These are phyloP conservation scores for Saxidomus purpurata DNA, from an alignment of 1,140 invertebrate genomes.

Conservation along the genomic window DNA sequence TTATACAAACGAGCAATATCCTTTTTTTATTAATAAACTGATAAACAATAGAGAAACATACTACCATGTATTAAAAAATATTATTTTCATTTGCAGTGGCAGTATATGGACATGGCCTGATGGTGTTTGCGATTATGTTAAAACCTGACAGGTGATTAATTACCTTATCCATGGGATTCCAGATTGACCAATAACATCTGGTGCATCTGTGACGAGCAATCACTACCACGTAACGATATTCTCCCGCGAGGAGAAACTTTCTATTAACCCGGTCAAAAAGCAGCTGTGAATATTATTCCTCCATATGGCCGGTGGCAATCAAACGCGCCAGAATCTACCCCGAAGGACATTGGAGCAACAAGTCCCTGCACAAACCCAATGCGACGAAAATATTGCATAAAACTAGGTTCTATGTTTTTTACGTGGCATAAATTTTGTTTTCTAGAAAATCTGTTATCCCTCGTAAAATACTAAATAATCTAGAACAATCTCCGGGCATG, in stretches of 20 bases:
- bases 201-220: neutral
- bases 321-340: neutral
- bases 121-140: neutral
- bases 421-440: neutral
- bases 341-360: neutral
- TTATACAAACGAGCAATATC: no score
- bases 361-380: no score
- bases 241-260: neutral
- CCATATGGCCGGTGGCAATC: neutral
- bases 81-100: no score
- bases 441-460: neutral
- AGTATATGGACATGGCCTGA: neutral
- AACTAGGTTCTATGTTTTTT: neutral
- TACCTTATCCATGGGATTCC: neutral
- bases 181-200: slow-evolving; percentile 8
- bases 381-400: neutral
- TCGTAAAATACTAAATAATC: neutral
- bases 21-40: no score
- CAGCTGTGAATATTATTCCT: slow-evolving; percentile 17
- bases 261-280: neutral
- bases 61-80: no score
- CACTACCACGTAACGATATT: neutral
- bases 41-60: no score
- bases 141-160: slow-evolving; percentile 21
- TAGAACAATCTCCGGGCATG: neutral